Evolutionary conservation across 2,888 invertebrate genomes (phyloP).

Genomic region (Meandrusa payeni): DNA sequence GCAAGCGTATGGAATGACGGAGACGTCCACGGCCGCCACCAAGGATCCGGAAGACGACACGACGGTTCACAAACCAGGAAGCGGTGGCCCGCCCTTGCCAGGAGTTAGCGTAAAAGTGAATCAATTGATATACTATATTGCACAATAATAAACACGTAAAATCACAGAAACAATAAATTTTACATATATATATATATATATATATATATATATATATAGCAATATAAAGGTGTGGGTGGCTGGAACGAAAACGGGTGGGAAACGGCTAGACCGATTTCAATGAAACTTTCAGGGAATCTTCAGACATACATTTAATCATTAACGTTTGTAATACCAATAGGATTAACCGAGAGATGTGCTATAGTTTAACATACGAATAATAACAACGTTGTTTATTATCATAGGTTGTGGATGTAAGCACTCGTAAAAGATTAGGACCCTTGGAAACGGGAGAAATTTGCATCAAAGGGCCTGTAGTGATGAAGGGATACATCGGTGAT

Average conservation of each 20-base stretch:
- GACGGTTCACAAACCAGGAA: slow-evolving; percentile 43
- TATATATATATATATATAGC: background rate
- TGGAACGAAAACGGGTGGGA: too few relatives aligned
- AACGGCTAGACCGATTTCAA: too few relatives aligned
- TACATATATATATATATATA: background rate
- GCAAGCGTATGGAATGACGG: slow-evolving; percentile 67
- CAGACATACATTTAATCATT: too few relatives aligned
- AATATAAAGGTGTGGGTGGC: background rate
- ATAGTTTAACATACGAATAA: too few relatives aligned
- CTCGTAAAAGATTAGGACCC: slow-evolving; percentile 43
- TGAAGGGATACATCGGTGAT: slow-evolving; percentile 54
- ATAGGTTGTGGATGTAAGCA: slow-evolving; percentile 60
- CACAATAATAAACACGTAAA: too few relatives aligned
- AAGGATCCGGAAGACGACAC: slow-evolving; percentile 39
- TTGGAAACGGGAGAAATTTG: slow-evolving; percentile 53
- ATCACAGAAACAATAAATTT: too few relatives aligned
- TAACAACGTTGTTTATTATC: slow-evolving; percentile 19
- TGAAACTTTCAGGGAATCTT: too few relatives aligned
- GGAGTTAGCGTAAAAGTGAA: slow-evolving; percentile 56
- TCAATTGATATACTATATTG: too few relatives aligned
- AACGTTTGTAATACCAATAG: too few relatives aligned
- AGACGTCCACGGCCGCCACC: slow-evolving; percentile 53
- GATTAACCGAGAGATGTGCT: too few relatives aligned
- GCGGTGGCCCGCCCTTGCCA: slow-evolving; percentile 49
- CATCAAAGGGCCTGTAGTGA: slow-evolving; percentile 48